Base-by-base conservation (phyloP, 2,113 vertebrate genomes). In the Empidonax alnorum region DNA sequence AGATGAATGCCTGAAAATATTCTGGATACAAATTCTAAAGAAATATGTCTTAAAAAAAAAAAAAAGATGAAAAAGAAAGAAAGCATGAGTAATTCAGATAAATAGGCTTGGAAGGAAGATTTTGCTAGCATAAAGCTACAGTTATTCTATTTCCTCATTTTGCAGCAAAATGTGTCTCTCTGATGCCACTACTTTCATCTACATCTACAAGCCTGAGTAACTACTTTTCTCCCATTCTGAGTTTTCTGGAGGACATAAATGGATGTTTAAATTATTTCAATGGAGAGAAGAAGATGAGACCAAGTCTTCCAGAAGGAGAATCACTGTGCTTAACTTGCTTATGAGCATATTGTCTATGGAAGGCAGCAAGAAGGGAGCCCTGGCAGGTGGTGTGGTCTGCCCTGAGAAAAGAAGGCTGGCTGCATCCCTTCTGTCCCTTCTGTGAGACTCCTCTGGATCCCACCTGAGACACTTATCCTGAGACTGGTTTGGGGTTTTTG, bases 321-420 rank as follows among this genome's bases (percentile, higher is more conserved):
- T 13, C 56, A 13, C 0, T 13, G 33, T 50, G 15, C 35, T 8
- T 8, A 3, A 33, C 4, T 18, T 69, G 24, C 27, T 71, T 7
- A 14, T 0, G 2, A 41, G 35, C 20, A 9, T 25, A 3, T 10
- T 44, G 9, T 21, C 55, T 41, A 0, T 25, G 66, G 31, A 58
- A 41, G 22, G 17, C 25, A 75, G 24, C 18, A 46, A 23, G 73
- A 18, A 31, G 25, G 44, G 14, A 37, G 17, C 22, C 52, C 41
- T 52, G 59, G 16, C 59, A 44, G 52, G 37, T 42, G 63, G 28
- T 7, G 33, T 49, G 87, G 23, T 23, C 58, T 59, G 47, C 49
- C 63, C 30, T 35, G 37, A 42, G 41, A 47, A 33, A 47, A 27
- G 7, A 20, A 23, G 14, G 14, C 50, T 52, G 50, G 33, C 71